A percentile compares a stretch with the other conserved stretches of the same genome.
These are phyloP conservation scores for Xiphophorus birchmanni DNA, from an alignment of 2,797 vertebrate species.

Conservation along the genomic window DNA sequence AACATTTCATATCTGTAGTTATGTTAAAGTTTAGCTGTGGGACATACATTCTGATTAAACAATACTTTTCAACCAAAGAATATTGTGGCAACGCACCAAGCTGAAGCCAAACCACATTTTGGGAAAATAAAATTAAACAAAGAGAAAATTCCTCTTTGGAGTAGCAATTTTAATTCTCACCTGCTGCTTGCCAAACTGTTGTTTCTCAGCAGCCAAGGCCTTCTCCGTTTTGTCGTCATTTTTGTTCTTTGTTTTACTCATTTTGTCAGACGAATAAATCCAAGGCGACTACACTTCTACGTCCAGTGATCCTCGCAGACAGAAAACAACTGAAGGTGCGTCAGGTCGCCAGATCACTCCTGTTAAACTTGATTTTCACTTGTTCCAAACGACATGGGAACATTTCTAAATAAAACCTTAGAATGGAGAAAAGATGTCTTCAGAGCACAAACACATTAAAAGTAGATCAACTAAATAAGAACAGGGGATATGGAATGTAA, in stretches of 20 bases:
- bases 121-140: neutral
- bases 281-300: neutral
- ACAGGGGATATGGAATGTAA: neutral
- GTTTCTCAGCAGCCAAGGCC: conserved; percentile 91
- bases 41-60: neutral
- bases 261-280: conserved; percentile 51
- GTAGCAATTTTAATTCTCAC: conserved; percentile 62
- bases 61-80: neutral
- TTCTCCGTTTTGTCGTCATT: conserved; percentile 89
- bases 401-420: conserved; percentile 7
- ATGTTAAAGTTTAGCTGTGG: neutral
- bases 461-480: neutral
- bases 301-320: neutral
- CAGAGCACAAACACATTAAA: neutral
- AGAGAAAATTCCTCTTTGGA: neutral
- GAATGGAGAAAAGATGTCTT: neutral
- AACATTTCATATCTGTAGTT: neutral
- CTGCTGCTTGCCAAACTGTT: conserved; percentile 93
- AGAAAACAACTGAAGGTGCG: conserved; percentile 1
- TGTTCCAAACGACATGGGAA: neutral
- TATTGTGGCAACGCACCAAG: neutral
- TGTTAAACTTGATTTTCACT: neutral
- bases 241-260: conserved; percentile 87
- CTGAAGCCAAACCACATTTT: neutral
- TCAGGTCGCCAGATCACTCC: neutral